A percentile compares a stretch with the other conserved stretches of the same genome.
Evolutionary conservation across 2,888 invertebrate genomes (phyloP).

Genomic region (Tribolium freemani): DNA sequence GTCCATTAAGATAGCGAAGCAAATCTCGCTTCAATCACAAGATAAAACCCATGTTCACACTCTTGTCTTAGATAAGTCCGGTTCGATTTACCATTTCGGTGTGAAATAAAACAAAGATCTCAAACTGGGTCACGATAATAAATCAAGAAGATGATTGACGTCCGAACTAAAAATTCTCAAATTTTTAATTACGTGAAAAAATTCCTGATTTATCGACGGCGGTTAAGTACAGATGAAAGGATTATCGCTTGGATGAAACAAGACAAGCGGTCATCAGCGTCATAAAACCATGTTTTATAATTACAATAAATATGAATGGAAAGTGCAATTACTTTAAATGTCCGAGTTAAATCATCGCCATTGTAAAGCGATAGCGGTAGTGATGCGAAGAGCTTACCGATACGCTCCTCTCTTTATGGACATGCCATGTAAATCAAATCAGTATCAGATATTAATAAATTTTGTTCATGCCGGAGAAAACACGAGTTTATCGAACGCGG

Average conservation of each 20-base stretch:
- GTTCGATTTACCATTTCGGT: constrained; percentile 37
- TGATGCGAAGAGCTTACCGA: constrained; percentile 37
- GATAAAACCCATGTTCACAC: constrained; percentile 49
- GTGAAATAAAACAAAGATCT: neutral
- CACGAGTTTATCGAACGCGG: neutral
- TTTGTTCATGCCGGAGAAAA: neutral
- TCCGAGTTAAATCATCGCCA: constrained; percentile 42
- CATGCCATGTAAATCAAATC: constrained; percentile 42
- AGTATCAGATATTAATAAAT: constrained; percentile 46
- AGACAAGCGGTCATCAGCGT: constrained; percentile 43
- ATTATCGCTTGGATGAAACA: constrained; percentile 38
- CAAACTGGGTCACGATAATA: neutral
- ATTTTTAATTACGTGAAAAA: constrained; percentile 24
- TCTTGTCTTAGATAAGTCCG: constrained; percentile 46
- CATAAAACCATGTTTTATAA: constrained; percentile 46
- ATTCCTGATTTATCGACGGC: constrained; percentile 28
- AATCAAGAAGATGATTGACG: constrained; percentile 21
- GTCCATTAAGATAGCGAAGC: constrained; percentile 49
- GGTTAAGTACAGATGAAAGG: constrained; percentile 35
- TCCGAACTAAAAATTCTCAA: constrained; percentile 5
- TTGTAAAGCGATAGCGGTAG: constrained; percentile 47
- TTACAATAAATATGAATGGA: constrained; percentile 49
- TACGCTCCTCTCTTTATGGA: constrained; percentile 33
- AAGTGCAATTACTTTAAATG: constrained; percentile 48
- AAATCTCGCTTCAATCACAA: constrained; percentile 47